These are phyloP conservation scores for Cerastoderma edule DNA, from an alignment of 2,888 invertebrate species.

Conservation along the genomic window DNA sequence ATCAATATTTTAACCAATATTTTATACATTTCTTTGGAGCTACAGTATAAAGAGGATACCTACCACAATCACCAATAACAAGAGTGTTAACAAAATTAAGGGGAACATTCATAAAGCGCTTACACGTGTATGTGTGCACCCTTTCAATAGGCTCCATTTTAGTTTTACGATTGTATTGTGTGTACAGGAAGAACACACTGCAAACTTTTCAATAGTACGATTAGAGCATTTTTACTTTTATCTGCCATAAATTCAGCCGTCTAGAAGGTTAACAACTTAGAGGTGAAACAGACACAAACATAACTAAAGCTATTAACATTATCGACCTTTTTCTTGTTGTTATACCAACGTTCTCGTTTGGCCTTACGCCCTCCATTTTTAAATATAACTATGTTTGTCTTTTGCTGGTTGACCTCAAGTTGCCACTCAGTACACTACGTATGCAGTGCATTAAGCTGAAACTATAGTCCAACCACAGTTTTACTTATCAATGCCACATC, in stretches of 20 bases:
- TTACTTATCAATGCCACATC: conserved; percentile 31
- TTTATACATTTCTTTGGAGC: conserved; percentile 22
- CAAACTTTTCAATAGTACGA: neutral
- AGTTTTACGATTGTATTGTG: conserved; percentile 15
- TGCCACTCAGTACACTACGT: conserved; percentile 23
- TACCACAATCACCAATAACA: conserved; percentile 22
- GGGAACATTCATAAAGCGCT: neutral
- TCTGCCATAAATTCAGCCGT: conserved; percentile 2
- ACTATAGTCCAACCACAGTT: conserved; percentile 25
- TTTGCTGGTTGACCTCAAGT: conserved; percentile 24
- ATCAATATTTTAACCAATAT: conserved; percentile 26
- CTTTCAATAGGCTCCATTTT: conserved; percentile 20
- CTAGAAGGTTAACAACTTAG: conserved; percentile 11
- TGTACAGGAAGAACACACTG: neutral
- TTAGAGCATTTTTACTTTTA: neutral
- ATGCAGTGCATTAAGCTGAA: conserved; percentile 23
- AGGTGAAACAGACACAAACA: conserved; percentile 23
- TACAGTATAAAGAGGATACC: conserved; percentile 16
- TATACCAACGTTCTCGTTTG: conserved; percentile 28
- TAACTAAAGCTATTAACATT: conserved; percentile 30
- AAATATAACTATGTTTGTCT: conserved; percentile 30
- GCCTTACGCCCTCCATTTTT: conserved; percentile 38
- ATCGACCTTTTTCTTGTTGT: conserved; percentile 15
- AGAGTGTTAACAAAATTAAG: neutral
- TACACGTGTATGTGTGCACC: conserved; percentile 11